phyloP scores from a whole-genome alignment of 2,888 invertebrate genomes.

The Caenorhabditis drosophilae region DNA sequence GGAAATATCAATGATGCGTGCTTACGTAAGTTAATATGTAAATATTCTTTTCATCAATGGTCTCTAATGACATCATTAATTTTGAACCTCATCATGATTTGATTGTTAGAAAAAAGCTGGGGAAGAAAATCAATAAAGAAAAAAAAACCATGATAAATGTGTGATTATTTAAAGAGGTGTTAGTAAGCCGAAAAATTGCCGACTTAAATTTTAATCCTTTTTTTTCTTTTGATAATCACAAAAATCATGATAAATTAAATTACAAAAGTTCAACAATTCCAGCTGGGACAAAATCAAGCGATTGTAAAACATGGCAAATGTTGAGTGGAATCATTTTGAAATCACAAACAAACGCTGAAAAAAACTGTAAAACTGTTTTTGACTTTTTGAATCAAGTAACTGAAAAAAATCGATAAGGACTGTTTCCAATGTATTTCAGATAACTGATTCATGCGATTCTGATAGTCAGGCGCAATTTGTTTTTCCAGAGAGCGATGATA shows the following conservation, averaged over 20 bases:
- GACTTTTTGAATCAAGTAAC: constrained; percentile 8
- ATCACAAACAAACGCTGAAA: background rate
- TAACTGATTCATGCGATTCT: constrained; percentile 2
- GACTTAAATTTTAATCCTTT: too few species aligned
- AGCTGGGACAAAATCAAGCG: constrained; percentile 16
- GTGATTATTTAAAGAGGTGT: too few species aligned
- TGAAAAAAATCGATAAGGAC: constrained; percentile 1
- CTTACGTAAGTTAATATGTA: constrained; percentile 12
- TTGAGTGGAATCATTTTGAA: constrained; percentile 23
- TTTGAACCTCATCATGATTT: too few species aligned
- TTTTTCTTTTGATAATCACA: too few species aligned
- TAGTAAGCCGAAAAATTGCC: too few species aligned
- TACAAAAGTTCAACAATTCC: constrained; percentile 4
- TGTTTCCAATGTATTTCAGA: constrained; percentile 15
- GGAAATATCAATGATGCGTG: constrained; percentile 20
- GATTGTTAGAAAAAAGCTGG: too few species aligned
- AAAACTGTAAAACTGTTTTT: constrained; percentile 3
- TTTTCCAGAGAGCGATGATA: too few species aligned
- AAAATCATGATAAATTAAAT: too few species aligned
- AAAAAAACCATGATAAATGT: too few species aligned
- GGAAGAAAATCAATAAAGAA: too few species aligned
- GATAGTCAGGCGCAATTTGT: constrained; percentile 15
- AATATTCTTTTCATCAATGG: background rate
- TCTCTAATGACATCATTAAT: background rate
- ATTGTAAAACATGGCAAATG: constrained; percentile 23